Percentiles rank a stretch among this genome's conserved stretches.
Conservation (phyloP, 2,888 invertebrate species). For the Polymixis flavicincta region DNA sequence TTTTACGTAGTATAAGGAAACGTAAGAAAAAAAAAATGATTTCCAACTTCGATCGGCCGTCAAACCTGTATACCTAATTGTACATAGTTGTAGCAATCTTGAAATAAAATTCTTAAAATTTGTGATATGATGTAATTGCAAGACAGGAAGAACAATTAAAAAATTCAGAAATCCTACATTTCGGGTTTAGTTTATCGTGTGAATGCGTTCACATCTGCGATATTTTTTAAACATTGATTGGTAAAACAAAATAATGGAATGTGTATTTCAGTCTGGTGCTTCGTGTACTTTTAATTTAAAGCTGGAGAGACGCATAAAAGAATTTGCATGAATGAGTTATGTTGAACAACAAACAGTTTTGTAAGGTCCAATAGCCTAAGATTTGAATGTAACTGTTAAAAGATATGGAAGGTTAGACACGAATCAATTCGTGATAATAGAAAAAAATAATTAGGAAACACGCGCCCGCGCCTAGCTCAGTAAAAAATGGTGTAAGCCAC, state of each 20-base stretch:
- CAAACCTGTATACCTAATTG: slow-evolving; percentile 63
- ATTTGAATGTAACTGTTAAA: slow-evolving; percentile 28
- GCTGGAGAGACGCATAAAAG: slow-evolving; percentile 23
- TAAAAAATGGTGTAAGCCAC: slow-evolving; percentile 86
- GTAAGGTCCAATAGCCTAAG: slow-evolving; percentile 10
- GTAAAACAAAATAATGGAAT: slow-evolving; percentile 50
- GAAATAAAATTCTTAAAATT: slow-evolving; percentile 47
- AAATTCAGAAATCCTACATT: slow-evolving; percentile 56
- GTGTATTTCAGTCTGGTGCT: slow-evolving; percentile 49
- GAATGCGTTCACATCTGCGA: slow-evolving; percentile 45
- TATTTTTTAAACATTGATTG: slow-evolving; percentile 35
- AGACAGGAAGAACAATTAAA: slow-evolving; percentile 53
- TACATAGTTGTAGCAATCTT: slow-evolving; percentile 55
- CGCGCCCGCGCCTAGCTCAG: slow-evolving; percentile 76
- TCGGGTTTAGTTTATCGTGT: slow-evolving; percentile 49
- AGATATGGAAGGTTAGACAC: slow-evolving; percentile 38
- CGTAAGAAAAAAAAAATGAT: slow-evolving; percentile 62
- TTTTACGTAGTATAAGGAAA: slow-evolving; percentile 68
- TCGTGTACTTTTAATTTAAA: slow-evolving; percentile 39
- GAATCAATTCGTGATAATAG: slow-evolving; percentile 57
- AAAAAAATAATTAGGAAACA: slow-evolving; percentile 77
- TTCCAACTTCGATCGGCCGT: slow-evolving; percentile 51
- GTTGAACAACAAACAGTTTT: slow-evolving; percentile 27
- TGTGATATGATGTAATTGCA: slow-evolving; percentile 59
- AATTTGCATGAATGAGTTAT: slow-evolving; percentile 52